phyloP scores from a whole-genome alignment of 2,113 vertebrate species.

The Pseudorectes ferrugineus region DNA sequence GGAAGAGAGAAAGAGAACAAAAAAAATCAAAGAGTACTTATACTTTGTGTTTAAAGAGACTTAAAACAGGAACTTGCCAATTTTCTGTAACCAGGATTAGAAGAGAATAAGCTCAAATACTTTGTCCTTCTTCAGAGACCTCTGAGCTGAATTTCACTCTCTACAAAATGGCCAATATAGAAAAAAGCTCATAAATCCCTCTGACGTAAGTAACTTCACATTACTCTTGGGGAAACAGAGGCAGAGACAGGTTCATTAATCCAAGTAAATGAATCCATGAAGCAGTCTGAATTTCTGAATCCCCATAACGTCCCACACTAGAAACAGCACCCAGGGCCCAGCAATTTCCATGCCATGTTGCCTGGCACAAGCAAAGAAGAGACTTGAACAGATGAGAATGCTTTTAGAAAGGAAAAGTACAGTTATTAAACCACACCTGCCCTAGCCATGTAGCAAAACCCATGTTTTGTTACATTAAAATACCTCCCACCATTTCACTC shows the following conservation, averaged over 20 bases:
- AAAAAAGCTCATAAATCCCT: constrained; percentile 31
- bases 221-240: constrained; percentile 47
- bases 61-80: background rate
- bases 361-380: background rate
- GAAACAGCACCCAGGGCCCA: background rate
- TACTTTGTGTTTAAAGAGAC: background rate
- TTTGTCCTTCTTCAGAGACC: background rate
- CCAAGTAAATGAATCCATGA: background rate
- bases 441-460: background rate
- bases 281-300: background rate
- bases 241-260: constrained; percentile 36
- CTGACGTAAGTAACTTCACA: constrained; percentile 1
- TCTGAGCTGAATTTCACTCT: background rate
- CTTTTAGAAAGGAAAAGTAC: background rate
- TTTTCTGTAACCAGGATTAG: background rate
- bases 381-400: background rate
- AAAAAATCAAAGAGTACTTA: background rate
- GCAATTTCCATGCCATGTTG: background rate
- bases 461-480: background rate
- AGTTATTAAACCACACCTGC: background rate
- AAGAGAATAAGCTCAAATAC: background rate
- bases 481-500: background rate
- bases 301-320: background rate
- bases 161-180: background rate
- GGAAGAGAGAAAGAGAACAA: background rate